These are phyloP conservation scores for Pterocles gutturalis DNA, from an alignment of 2,113 vertebrate genomes.

Conservation along the genomic window DNA sequence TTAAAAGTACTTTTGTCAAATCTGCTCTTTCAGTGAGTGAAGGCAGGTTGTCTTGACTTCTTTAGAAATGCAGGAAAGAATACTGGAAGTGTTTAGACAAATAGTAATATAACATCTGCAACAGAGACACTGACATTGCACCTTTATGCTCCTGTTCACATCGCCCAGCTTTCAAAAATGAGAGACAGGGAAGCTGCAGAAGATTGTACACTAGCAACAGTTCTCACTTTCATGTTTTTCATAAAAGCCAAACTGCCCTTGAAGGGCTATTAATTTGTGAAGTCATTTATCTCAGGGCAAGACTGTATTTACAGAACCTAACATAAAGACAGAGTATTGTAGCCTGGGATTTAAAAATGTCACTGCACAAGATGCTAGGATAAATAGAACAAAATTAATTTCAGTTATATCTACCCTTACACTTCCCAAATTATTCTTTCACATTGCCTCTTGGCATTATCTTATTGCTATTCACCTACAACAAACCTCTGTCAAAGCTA, in stretches of 20 bases:
- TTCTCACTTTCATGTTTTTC: neutral
- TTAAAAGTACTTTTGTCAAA: neutral
- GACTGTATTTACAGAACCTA: neutral
- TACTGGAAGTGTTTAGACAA: neutral
- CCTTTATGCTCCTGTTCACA: neutral
- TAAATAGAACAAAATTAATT: conserved; percentile 27
- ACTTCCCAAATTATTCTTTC: neutral
- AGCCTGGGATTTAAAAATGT: neutral
- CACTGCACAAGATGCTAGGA: neutral
- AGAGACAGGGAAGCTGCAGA: neutral
- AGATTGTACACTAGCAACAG: neutral
- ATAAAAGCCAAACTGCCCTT: neutral
- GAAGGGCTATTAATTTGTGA: conserved; percentile 33
- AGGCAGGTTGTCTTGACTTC: neutral
- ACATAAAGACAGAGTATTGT: neutral
- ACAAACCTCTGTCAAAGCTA: neutral
- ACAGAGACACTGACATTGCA: neutral
- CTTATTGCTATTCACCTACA: neutral
- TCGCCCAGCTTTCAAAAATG: neutral
- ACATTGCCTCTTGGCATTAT: neutral
- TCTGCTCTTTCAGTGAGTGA: neutral
- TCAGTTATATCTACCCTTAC: neutral
- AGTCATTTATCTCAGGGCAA: conserved; percentile 9
- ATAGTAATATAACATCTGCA: neutral
- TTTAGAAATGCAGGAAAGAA: neutral